Evolutionary conservation across 2,113 vertebrate species (phyloP).

Genomic region (Macrotus californicus): DNA sequence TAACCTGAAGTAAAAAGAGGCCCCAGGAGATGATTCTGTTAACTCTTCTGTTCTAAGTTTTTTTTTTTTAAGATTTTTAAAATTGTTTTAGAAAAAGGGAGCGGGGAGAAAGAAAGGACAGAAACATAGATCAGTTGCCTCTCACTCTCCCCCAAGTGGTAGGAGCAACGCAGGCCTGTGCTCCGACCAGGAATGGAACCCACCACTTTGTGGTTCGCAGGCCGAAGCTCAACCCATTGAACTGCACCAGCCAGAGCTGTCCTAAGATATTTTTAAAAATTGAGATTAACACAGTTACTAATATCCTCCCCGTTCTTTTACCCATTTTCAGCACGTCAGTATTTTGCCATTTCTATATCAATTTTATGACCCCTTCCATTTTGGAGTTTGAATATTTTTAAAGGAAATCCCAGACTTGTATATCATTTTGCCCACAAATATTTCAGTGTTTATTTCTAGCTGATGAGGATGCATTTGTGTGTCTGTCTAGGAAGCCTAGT

Average conservation of each 20-base stretch:
- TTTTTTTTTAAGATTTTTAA: no score
- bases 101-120: no score
- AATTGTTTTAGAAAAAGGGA: no score
- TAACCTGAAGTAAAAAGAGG: background rate
- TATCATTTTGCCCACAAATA: constrained; percentile 12
- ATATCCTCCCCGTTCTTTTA: background rate
- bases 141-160: no score
- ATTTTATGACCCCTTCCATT: background rate
- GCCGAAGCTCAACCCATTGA: background rate
- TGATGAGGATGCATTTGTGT: background rate
- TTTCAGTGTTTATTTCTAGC: background rate
- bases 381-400: background rate
- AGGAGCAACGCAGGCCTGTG: no score
- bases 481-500: background rate
- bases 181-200: no score
- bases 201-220: no score
- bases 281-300: background rate
- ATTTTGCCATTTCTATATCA: background rate
- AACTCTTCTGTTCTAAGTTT: background rate
- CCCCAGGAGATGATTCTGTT: background rate
- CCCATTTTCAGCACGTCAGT: background rate
- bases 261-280: background rate
- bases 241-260: background rate
- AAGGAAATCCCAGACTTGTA: background rate
- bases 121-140: no score